phyloP scores from a whole-genome alignment of 2,797 vertebrate genomes.

The Danio kyathit region DNA sequence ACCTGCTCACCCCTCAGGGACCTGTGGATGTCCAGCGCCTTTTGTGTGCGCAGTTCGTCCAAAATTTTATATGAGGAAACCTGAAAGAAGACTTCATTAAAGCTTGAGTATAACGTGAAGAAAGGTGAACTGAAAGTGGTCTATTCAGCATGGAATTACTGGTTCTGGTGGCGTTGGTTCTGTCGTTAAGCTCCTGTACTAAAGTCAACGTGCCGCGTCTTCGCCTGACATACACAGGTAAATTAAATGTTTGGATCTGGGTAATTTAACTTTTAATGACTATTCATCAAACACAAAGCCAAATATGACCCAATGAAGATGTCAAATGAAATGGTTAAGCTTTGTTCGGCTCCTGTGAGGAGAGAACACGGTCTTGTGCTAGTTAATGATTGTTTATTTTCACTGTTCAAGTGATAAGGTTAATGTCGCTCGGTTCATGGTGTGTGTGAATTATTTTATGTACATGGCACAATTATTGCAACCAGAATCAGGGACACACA shows the following conservation, averaged over 20 bases:
- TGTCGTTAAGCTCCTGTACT: constrained; percentile 62
- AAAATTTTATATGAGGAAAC: not conserved
- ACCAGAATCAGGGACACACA: not conserved
- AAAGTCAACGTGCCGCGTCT: constrained; percentile 79
- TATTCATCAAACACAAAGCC: not conserved
- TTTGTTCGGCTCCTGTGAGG: not conserved
- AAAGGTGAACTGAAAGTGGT: not conserved
- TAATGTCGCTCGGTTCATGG: not conserved
- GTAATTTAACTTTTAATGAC: not conserved
- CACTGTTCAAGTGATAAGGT: constrained; percentile 1
- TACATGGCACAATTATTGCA: not conserved
- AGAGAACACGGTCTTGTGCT: not conserved
- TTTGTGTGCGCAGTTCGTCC: not conserved
- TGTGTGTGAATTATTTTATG: not conserved
- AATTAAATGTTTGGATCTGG: constrained; percentile 7
- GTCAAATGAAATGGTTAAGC: not conserved
- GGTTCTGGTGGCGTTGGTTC: constrained; percentile 63
- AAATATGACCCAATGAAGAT: not conserved
- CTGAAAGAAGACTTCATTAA: not conserved
- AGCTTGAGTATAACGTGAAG: not conserved
- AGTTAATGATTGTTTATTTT: constrained; percentile 17
- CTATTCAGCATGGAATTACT: constrained; percentile 71
- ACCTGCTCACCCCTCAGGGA: not conserved
- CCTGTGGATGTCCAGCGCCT: constrained; percentile 19
- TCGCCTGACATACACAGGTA: constrained; percentile 83